Conservation (phyloP, 2,888 invertebrate genomes). For the Bimastos eiseni region DNA sequence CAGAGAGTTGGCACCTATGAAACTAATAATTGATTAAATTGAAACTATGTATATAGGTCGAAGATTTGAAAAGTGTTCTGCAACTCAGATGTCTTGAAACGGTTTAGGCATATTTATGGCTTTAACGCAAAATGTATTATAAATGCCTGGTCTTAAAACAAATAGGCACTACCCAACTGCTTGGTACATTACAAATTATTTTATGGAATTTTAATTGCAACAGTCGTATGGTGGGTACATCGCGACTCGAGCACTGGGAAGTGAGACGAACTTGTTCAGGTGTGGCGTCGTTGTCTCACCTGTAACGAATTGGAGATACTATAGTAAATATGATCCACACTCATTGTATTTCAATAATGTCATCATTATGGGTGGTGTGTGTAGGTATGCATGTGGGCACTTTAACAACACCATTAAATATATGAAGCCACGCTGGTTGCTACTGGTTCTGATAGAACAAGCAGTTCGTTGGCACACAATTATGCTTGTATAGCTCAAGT, state of each 20-base stretch:
- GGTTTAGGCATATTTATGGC: no score
- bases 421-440: not conserved
- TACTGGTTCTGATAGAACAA: no score
- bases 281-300: not conserved
- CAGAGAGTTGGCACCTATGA: no score
- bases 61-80: not conserved
- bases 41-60: no score
- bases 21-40: no score
- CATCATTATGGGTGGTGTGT: not conserved
- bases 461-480: no score
- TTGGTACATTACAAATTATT: not conserved
- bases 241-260: not conserved
- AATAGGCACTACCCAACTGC: not conserved
- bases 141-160: not conserved
- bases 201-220: not conserved
- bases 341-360: no score
- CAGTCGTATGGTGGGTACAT: slow-evolving; percentile 10
- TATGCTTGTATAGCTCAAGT: no score
- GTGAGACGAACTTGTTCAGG: not conserved
- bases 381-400: not conserved
- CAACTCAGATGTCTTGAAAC: not conserved
- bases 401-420: not conserved
- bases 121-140: no score
- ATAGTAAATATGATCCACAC: not conserved
- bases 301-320: slow-evolving; percentile 22